Percentiles rank a stretch among this genome's conserved stretches.
These are phyloP conservation scores for Synanceia verrucosa DNA, from an alignment of 2,797 vertebrate species.

Conservation along the genomic window DNA sequence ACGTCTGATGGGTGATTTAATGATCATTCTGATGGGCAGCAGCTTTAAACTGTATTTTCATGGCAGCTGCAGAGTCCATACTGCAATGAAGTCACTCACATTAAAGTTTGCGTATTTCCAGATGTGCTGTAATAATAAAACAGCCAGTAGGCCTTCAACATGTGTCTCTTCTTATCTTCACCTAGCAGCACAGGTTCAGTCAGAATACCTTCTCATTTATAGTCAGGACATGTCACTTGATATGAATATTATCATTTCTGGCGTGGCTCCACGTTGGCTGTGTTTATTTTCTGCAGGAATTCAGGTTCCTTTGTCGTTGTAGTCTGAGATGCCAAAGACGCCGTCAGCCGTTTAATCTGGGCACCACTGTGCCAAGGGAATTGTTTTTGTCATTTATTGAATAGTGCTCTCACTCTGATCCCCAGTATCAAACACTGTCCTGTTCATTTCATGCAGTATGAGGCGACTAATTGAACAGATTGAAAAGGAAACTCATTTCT, in stretches of 20 bases:
- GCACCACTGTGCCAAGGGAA: conserved; percentile 22
- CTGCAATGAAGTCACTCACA: too few species aligned
- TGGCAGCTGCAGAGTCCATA: background rate
- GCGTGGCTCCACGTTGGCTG: background rate
- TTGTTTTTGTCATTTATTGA: conserved; percentile 35
- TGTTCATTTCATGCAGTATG: conserved; percentile 3
- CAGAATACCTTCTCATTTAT: background rate
- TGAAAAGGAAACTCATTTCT: background rate
- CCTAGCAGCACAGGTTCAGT: conserved; percentile 19
- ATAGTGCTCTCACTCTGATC: conserved; percentile 27
- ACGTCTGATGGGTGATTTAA: background rate
- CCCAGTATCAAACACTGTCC: conserved; percentile 18
- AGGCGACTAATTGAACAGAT: background rate
- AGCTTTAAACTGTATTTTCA: conserved; percentile 8
- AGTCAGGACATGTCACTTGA: conserved; percentile 11
- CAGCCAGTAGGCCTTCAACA: background rate
- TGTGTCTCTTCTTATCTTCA: background rate
- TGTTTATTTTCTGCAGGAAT: conserved; percentile 44
- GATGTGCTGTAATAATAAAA: conserved; percentile 38
- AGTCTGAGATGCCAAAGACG: conserved; percentile 42
- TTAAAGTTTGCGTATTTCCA: conserved; percentile 25
- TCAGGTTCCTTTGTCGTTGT: conserved; percentile 22
- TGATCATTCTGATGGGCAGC: background rate
- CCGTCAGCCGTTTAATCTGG: conserved; percentile 43
- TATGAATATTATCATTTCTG: conserved; percentile 35